Conservation (phyloP, 2,797 vertebrate species). For the Alfaro cultratus region DNA sequence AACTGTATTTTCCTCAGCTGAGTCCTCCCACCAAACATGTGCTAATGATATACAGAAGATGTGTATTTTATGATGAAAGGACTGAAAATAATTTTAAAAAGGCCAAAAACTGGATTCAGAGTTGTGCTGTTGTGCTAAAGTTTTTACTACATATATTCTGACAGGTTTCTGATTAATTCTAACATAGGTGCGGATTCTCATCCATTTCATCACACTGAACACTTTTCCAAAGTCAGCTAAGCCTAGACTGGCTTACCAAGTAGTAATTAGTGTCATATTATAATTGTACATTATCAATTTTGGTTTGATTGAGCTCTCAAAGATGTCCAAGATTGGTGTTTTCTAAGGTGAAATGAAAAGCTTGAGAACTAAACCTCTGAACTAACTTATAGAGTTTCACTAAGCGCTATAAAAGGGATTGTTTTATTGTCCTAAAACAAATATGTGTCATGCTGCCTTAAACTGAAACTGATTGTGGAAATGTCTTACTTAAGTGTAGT, state of each 20-base stretch:
- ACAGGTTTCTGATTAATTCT: neutral
- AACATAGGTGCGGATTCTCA: neutral
- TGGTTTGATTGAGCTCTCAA: neutral
- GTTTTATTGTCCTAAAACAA: slow-evolving; percentile 7
- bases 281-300: neutral
- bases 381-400: neutral
- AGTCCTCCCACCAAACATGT: neutral
- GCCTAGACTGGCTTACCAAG: neutral
- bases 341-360: neutral
- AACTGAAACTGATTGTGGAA: neutral
- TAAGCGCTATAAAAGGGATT: neutral
- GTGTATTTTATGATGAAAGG: neutral
- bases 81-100: neutral
- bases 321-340: neutral
- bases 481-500: neutral
- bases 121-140: neutral
- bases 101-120: neutral
- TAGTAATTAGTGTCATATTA: neutral
- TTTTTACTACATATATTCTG: neutral
- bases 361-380: neutral
- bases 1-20: neutral
- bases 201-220: neutral
- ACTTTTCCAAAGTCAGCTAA: neutral
- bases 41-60: neutral
- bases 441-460: neutral